A percentile compares a stretch with the other conserved stretches of the same genome.
Evolutionary conservation across 1,140 invertebrate genomes (phyloP).

Genomic region (Lordiphosa collinella): DNA sequence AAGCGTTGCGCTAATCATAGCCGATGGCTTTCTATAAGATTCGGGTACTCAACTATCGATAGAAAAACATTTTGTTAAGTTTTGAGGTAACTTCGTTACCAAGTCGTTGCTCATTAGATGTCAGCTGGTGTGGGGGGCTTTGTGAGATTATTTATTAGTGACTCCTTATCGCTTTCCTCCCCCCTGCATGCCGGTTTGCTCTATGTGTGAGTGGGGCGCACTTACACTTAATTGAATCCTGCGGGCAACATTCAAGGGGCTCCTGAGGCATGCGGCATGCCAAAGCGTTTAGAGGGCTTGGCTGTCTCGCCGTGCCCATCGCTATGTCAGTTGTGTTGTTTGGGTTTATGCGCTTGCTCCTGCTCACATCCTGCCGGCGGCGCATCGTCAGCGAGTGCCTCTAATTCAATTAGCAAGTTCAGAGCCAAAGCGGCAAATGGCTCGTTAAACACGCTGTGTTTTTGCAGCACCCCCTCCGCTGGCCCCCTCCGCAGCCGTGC

Average conservation of each 20-base stretch:
- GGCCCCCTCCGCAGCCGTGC: not conserved
- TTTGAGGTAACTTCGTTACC: slow-evolving; percentile 5
- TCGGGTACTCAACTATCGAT: slow-evolving; percentile 22
- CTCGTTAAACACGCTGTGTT: slow-evolving; percentile 75
- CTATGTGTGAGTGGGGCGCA: slow-evolving; percentile 29
- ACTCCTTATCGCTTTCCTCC: not conserved
- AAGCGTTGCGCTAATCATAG: slow-evolving; percentile 34
- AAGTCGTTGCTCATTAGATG: slow-evolving; percentile 35
- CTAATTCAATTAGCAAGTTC: slow-evolving; percentile 76
- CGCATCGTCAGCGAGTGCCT: slow-evolving; percentile 43
- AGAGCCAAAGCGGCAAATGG: slow-evolving; percentile 74
- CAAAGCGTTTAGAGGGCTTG: slow-evolving; percentile 63
- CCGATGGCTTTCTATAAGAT: slow-evolving; percentile 20
- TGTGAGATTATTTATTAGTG: slow-evolving; percentile 5
- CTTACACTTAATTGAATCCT: slow-evolving; percentile 77
- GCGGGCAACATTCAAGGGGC: slow-evolving; percentile 49
- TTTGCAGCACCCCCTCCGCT: slow-evolving; percentile 18
- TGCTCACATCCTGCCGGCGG: slow-evolving; percentile 42
- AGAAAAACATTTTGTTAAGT: slow-evolving; percentile 21
- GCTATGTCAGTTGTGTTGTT: slow-evolving; percentile 7
- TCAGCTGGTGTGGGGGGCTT: slow-evolving; percentile 34
- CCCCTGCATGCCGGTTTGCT: not conserved
- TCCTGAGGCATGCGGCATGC: slow-evolving; percentile 58
- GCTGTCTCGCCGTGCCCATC: slow-evolving; percentile 19
- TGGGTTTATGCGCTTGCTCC: slow-evolving; percentile 9